Percentiles rank a stretch among this genome's conserved stretches.
These are phyloP conservation scores for Aythya fuligula DNA, from an alignment of 2,797 vertebrate genomes.

Conservation along the genomic window DNA sequence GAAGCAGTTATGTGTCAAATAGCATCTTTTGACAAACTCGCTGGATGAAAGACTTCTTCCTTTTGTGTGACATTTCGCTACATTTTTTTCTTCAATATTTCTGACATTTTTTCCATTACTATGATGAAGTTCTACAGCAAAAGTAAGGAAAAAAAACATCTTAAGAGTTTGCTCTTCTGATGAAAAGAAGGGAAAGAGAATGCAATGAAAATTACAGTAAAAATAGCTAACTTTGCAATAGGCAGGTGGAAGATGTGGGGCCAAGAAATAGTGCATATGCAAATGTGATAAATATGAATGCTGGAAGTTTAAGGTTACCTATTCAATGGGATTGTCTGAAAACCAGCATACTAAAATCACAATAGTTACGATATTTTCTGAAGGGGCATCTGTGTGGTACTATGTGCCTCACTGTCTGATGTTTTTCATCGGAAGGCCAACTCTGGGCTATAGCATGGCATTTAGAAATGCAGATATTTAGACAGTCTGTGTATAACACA, in stretches of 20 bases:
- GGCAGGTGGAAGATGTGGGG: background rate
- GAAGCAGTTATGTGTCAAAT: background rate
- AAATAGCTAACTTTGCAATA: fast-evolving
- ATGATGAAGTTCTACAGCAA: background rate
- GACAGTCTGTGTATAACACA: fast-evolving
- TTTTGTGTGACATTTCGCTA: background rate
- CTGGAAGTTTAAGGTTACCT: background rate
- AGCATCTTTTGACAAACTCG: background rate
- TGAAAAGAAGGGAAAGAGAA: background rate
- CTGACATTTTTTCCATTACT: slow-evolving; percentile 4
- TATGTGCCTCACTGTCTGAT: background rate
- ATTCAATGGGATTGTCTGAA: background rate
- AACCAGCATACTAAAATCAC: fast-evolving
- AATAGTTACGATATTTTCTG: fast-evolving
- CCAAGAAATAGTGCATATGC: background rate
- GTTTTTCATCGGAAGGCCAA: fast-evolving
- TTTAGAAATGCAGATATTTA: fast-evolving
- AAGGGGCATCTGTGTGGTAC: fast-evolving
- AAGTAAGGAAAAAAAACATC: background rate
- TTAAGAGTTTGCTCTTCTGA: background rate
- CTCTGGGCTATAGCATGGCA: background rate
- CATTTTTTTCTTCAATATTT: background rate
- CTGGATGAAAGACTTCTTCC: background rate
- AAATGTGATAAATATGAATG: background rate
- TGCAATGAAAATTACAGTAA: background rate